A percentile compares a stretch with the other conserved stretches of the same genome.
These are phyloP conservation scores for Xestia xanthographa DNA, from an alignment of 2,888 invertebrate genomes.

Conservation along the genomic window DNA sequence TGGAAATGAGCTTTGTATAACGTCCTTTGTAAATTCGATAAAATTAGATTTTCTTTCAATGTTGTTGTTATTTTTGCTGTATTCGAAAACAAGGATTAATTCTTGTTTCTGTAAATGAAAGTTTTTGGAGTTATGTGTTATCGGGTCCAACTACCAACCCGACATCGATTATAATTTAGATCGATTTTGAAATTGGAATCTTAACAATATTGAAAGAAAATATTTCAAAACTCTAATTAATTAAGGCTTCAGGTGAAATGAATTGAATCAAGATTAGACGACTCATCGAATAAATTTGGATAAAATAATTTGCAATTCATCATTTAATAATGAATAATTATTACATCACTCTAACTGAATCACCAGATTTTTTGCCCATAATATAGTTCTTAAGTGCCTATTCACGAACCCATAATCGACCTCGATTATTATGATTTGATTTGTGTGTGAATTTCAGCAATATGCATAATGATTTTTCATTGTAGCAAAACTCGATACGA, in stretches of 20 bases:
- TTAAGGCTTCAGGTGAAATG: neutral
- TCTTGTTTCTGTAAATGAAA: neutral
- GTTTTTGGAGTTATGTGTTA: neutral
- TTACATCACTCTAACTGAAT: neutral
- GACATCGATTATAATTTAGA: neutral
- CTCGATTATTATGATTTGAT: neutral
- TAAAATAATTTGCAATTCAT: conserved; percentile 20
- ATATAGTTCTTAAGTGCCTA: neutral
- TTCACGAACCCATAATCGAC: neutral
- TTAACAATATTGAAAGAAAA: neutral
- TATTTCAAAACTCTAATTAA: neutral
- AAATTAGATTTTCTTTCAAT: neutral
- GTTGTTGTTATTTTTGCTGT: conserved; percentile 13
- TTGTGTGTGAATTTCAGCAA: neutral
- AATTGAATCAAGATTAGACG: neutral
- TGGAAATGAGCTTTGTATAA: conserved; percentile 7
- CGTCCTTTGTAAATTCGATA: neutral
- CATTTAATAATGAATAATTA: conserved; percentile 10
- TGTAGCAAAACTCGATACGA: neutral
- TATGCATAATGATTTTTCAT: neutral
- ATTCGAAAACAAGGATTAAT: conserved; percentile 8
- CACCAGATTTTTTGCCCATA: neutral
- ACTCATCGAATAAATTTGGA: conserved; percentile 28
- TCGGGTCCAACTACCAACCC: neutral
- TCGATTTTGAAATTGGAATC: neutral